Percentiles rank a stretch among this genome's conserved stretches.
phyloP scores from a whole-genome alignment of 2,113 vertebrate genomes.

The Pitta sordida region DNA sequence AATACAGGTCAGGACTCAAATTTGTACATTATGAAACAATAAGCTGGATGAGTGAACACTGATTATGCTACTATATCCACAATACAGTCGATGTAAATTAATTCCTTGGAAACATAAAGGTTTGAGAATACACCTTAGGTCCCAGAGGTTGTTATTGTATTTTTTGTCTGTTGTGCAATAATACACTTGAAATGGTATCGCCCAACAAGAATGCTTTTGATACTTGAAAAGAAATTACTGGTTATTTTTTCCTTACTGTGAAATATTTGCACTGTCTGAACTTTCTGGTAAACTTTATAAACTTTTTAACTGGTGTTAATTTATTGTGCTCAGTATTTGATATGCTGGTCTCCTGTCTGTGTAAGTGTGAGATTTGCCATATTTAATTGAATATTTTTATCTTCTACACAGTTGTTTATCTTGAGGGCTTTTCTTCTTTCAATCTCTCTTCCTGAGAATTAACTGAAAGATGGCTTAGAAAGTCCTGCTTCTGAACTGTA shows the following conservation, averaged over 20 bases:
- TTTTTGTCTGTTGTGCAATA: slow-evolving; percentile 68
- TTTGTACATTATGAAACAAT: background rate
- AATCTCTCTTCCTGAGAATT: background rate
- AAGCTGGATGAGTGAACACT: background rate
- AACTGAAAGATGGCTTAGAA: background rate
- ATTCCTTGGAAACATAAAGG: background rate
- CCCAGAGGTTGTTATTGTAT: background rate
- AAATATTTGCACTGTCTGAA: slow-evolving; percentile 78
- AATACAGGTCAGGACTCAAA: slow-evolving; percentile 7
- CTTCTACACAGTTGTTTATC: slow-evolving; percentile 1
- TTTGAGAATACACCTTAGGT: background rate
- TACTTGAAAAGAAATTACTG: slow-evolving; percentile 74
- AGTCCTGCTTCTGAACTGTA: background rate
- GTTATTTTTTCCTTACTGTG: slow-evolving; percentile 74
- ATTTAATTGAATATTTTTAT: slow-evolving; percentile 40
- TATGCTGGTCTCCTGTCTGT: slow-evolving; percentile 51
- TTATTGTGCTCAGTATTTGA: slow-evolving; percentile 67
- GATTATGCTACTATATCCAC: background rate
- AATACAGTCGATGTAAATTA: background rate
- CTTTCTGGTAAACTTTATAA: slow-evolving; percentile 70
- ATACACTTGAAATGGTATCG: slow-evolving; percentile 53
- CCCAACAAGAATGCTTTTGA: slow-evolving; percentile 72
- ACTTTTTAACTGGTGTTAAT: slow-evolving; percentile 70
- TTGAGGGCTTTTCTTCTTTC: slow-evolving; percentile 15
- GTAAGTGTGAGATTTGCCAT: slow-evolving; percentile 34